Conservation (phyloP, 1,140 invertebrate genomes). For the Callitettix versicolor region DNA sequence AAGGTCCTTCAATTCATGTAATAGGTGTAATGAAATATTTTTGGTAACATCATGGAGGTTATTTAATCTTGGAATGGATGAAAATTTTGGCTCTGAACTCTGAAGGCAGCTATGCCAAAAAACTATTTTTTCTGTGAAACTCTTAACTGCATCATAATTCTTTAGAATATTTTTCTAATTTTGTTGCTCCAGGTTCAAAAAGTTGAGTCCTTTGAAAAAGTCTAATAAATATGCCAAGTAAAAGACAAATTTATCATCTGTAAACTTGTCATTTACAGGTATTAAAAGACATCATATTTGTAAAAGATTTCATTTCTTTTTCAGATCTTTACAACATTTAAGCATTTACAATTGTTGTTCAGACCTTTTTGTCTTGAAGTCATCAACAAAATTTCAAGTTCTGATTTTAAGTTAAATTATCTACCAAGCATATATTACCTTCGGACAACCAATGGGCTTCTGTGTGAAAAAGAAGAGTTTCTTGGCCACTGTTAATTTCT, state of each 20-base stretch:
- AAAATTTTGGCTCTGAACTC: background rate
- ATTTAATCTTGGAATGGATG: conserved; percentile 12
- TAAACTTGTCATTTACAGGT: conserved; percentile 1
- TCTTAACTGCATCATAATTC: conserved; percentile 7
- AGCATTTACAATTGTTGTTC: too few species aligned
- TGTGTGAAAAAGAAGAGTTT: conserved; percentile 29
- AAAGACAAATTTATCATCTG: conserved; percentile 1
- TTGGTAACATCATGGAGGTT: background rate
- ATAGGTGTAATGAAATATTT: background rate
- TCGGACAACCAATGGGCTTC: conserved; percentile 31
- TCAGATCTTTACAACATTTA: too few species aligned
- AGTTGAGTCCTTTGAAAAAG: conserved; percentile 21
- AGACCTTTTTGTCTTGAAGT: conserved; percentile 1
- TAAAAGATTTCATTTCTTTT: too few species aligned
- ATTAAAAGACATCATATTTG: too few species aligned
- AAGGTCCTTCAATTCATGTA: background rate
- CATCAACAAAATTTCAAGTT: conserved; percentile 12
- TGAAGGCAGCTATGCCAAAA: background rate
- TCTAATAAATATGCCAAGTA: too few species aligned
- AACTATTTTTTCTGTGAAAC: background rate
- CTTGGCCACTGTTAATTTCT: conserved; percentile 28
- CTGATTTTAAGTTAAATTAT: conserved; percentile 11
- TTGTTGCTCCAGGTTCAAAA: conserved; percentile 24
- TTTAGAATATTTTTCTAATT: conserved; percentile 19
- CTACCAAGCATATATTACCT: conserved; percentile 18